phyloP scores from a whole-genome alignment of 2,113 vertebrate genomes.

The Gasterosteus nipponicus region DNA sequence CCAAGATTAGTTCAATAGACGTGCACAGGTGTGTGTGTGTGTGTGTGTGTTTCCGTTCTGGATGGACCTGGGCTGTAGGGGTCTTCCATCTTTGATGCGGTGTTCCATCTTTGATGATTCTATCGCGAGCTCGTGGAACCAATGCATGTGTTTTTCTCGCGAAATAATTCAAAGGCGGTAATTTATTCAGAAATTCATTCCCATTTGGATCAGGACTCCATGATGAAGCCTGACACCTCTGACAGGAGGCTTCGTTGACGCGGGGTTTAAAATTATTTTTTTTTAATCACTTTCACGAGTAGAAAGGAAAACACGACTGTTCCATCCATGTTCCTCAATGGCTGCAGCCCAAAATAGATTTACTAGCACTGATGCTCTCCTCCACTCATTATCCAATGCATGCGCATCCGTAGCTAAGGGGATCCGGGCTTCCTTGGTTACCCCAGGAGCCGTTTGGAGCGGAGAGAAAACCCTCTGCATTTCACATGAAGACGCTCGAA shows the following conservation, averaged over 20 bases:
- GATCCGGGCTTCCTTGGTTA: constrained; percentile 48
- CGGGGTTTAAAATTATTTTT: too few relatives aligned
- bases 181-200: constrained; percentile 31
- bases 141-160: constrained; percentile 4
- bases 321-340: constrained; percentile 33
- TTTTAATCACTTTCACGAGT: too few relatives aligned
- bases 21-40: constrained; percentile 4
- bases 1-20: constrained; percentile 57
- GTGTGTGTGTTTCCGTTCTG: constrained; percentile 27
- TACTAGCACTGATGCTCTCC: constrained; percentile 13
- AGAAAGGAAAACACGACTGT: background rate
- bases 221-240: background rate
- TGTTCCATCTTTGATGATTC: constrained; percentile 68
- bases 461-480: constrained; percentile 21
- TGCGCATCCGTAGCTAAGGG: constrained; percentile 45
- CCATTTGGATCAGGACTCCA: constrained; percentile 24
- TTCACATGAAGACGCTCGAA: constrained; percentile 39
- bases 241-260: background rate
- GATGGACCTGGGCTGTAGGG: constrained; percentile 54
- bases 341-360: constrained; percentile 56
- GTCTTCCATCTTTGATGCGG: constrained; percentile 68
- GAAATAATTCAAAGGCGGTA: constrained; percentile 20
- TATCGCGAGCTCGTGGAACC: background rate
- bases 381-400: constrained; percentile 59
- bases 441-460: constrained; percentile 57